Base-by-base conservation (phyloP, 1,140 invertebrate genomes). In the Euwallacea fornicatus region DNA sequence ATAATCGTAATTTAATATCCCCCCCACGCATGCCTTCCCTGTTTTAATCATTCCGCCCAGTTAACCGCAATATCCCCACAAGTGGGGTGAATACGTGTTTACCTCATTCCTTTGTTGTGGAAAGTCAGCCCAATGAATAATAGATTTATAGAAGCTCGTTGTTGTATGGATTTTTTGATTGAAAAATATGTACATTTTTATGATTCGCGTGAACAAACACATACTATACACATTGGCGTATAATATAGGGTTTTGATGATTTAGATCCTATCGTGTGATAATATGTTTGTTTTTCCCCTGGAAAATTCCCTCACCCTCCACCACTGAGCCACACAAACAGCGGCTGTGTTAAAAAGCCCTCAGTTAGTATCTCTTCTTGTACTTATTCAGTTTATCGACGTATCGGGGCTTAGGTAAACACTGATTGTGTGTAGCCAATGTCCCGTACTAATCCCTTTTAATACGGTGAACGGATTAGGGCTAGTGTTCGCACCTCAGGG, bases 321-420 rank as follows among this genome's bases (percentile, higher is more conserved):
- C 21, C 21, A 33, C 21, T 33, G 21, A 33, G 21, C 21, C 21
- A 33, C 21, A 33, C 21, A 33, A 33, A 33, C 21, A 33, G 21
- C 21, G 21, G 21, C 4, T 33, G 54, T 60, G 65, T 71, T 71
- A 74, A 71, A 68, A 64, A 71, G 65, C 54, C 69, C 53, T 56
- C 21, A 44, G 53, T 75, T 73, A 64, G 69, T 69, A 67, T 63
- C 21, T 33, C 21, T 33, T 33, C 21, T 33, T 33, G 21, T 33
- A 33, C 42, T 72, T 74, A 69, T 69, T 60, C 74, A 50, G 71
- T 73, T 70, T 73, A 75, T 73, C 71, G 71, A 72, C 66, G 66
- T 75, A 75, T 73, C 75, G 67, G 67, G 74, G 71, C 68, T 77
- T 77, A 77, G 76, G 76, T 77, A 77, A 77, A 77, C 76, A 77